Evolutionary conservation across 2,113 vertebrate genomes (phyloP).

Genomic region (Lutjanus erythropterus): DNA sequence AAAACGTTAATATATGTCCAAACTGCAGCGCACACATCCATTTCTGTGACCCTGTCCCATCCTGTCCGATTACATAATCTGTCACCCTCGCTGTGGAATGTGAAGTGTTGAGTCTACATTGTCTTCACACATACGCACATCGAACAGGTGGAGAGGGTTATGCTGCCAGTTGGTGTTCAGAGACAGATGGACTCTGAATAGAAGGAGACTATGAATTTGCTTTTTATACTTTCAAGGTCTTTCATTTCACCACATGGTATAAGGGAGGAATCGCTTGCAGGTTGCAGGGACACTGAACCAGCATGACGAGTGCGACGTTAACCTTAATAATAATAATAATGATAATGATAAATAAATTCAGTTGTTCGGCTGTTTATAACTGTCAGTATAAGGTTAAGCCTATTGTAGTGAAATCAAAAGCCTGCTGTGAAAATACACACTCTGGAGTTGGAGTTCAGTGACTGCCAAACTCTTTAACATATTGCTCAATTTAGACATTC

Average conservation of each 20-base stretch:
- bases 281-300: no score
- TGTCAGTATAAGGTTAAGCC: no score
- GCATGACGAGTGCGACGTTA: no score
- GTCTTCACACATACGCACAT: slow-evolving; percentile 60
- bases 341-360: no score
- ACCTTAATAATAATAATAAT: no score
- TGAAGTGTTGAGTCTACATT: slow-evolving; percentile 71
- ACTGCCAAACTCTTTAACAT: no score
- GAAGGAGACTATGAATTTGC: not conserved
- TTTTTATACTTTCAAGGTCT: slow-evolving; percentile 6
- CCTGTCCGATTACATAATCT: slow-evolving; percentile 61
- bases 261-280: slow-evolving; percentile 19
- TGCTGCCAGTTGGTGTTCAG: slow-evolving; percentile 47
- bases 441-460: no score
- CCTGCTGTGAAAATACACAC: no score
- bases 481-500: no score
- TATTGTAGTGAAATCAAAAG: no score
- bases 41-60: slow-evolving; percentile 40
- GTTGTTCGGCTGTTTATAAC: no score
- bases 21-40: slow-evolving; percentile 4
- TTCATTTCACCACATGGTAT: not conserved
- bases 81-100: slow-evolving; percentile 67
- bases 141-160: slow-evolving; percentile 72
- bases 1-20: slow-evolving; percentile 27
- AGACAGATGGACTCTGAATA: slow-evolving; percentile 57